phyloP scores from a whole-genome alignment of 1,140 invertebrate genomes.

The Trinorchestia longiramus region DNA sequence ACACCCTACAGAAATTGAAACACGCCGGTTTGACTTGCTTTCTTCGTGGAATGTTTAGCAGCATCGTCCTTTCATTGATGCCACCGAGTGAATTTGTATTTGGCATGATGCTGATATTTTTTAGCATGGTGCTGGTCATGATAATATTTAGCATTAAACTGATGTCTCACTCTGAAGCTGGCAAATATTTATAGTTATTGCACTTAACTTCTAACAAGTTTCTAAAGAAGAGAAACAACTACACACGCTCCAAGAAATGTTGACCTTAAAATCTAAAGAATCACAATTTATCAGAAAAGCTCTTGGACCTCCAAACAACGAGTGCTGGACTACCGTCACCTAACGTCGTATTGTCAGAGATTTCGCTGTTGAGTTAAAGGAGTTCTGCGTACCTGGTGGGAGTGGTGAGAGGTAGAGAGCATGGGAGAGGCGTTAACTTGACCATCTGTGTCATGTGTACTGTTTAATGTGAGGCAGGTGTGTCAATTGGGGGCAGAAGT shows the following conservation, averaged over 20 bases:
- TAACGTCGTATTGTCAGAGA: not conserved
- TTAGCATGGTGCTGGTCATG: not conserved
- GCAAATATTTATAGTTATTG: not conserved
- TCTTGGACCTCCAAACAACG: not conserved
- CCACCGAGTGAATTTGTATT: not conserved
- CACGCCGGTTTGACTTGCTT: not conserved
- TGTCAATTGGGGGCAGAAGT: not conserved
- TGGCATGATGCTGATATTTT: not conserved
- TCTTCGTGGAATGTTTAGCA: not conserved
- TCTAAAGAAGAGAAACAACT: conserved; percentile 34
- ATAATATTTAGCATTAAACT: not conserved
- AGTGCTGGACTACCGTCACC: not conserved
- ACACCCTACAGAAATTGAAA: not conserved
- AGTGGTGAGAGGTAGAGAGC: no score
- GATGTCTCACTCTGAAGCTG: not conserved
- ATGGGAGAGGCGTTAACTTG: no score
- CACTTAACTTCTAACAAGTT: conserved; percentile 24
- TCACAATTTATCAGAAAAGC: conserved; percentile 44
- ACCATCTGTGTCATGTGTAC: not conserved
- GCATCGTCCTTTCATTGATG: not conserved
- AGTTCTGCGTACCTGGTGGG: no score
- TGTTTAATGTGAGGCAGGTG: not conserved
- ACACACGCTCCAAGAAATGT: conserved; percentile 1
- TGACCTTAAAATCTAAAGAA: not conserved
- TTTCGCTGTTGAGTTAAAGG: not conserved